A percentile compares a stretch with the other conserved stretches of the same genome.
These are phyloP conservation scores for Perodicticus potto DNA, from an alignment of 2,797 vertebrate species.

Conservation along the genomic window DNA sequence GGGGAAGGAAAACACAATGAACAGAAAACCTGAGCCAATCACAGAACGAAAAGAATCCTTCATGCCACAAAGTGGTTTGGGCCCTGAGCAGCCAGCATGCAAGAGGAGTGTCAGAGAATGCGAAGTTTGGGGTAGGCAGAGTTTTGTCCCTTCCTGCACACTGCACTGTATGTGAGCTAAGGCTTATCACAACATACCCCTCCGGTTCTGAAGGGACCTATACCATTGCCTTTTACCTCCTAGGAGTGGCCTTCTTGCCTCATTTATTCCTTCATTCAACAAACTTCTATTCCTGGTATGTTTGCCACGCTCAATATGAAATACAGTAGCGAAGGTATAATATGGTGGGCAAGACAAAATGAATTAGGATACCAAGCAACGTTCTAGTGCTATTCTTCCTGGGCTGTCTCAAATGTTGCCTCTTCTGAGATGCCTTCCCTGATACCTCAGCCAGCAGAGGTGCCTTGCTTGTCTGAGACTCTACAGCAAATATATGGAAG, in stretches of 20 bases:
- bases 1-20: background rate
- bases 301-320: background rate
- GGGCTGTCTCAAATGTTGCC: background rate
- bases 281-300: background rate
- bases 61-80: fast-evolving
- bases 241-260: background rate
- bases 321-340: background rate
- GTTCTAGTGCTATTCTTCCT: background rate
- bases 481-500: background rate
- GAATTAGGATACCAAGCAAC: background rate
- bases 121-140: fast-evolving
- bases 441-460: background rate
- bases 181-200: background rate
- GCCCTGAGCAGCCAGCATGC: background rate
- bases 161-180: too few relatives aligned
- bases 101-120: fast-evolving
- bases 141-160: background rate
- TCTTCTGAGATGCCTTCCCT: background rate
- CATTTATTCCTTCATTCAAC: background rate
- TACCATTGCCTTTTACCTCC: background rate
- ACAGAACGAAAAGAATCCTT: background rate
- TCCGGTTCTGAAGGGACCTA: background rate
- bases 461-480: background rate
- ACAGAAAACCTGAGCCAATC: background rate
- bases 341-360: background rate